phyloP scores from a whole-genome alignment of 2,888 invertebrate species.

The Caenorhabditis sinica region DNA sequence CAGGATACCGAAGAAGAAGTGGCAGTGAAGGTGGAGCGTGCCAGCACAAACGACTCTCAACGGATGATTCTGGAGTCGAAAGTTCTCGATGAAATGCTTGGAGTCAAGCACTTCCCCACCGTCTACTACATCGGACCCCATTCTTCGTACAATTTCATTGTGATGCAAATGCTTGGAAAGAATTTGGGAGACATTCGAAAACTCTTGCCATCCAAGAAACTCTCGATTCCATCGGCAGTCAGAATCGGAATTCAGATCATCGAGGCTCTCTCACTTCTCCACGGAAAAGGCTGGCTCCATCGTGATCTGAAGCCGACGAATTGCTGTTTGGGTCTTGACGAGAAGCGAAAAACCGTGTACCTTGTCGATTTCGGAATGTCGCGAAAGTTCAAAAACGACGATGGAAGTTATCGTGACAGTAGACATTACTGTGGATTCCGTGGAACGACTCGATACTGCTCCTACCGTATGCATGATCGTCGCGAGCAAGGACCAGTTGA shows the following conservation, averaged over 20 bases:
- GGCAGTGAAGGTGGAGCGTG: constrained; percentile 81
- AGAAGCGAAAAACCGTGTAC: constrained; percentile 71
- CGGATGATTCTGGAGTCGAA: constrained; percentile 80
- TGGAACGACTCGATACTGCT: constrained; percentile 80
- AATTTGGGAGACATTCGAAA: constrained; percentile 80
- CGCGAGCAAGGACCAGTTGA: constrained; percentile 77
- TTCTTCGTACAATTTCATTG: constrained; percentile 76
- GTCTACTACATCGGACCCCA: constrained; percentile 74
- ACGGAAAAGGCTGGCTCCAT: constrained; percentile 79
- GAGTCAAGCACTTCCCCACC: constrained; percentile 70
- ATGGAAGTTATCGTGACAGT: constrained; percentile 72
- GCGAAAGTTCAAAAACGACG: constrained; percentile 67
- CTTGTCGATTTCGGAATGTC: constrained; percentile 81
- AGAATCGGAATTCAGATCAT: constrained; percentile 78
- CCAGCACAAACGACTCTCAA: constrained; percentile 70
- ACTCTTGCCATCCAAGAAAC: constrained; percentile 49
- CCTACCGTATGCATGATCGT: constrained; percentile 78
- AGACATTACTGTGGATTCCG: constrained; percentile 80
- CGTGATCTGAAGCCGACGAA: constrained; percentile 81
- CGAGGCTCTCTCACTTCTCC: constrained; percentile 76
- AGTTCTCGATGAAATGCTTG: constrained; percentile 73
- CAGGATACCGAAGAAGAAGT: constrained; percentile 64
- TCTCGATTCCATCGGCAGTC: constrained; percentile 68
- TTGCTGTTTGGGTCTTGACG: constrained; percentile 75
- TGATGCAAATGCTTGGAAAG: constrained; percentile 81